phyloP scores from a whole-genome alignment of 2,113 vertebrate genomes.

The Etheostoma spectabile region DNA sequence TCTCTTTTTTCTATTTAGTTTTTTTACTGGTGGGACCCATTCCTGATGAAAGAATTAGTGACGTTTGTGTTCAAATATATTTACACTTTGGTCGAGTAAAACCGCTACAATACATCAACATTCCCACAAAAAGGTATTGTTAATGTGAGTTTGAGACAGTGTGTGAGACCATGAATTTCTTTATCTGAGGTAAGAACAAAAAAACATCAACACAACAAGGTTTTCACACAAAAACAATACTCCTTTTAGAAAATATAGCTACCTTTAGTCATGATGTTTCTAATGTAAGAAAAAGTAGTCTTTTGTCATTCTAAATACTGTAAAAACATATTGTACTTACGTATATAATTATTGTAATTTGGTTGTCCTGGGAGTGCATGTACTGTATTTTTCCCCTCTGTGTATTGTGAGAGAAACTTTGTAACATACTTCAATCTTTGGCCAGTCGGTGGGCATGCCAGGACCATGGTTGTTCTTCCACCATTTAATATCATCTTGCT shows the following conservation, averaged over 20 bases:
- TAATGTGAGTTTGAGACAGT: background rate
- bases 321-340: background rate
- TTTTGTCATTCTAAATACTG: background rate
- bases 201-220: background rate
- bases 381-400: background rate
- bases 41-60: slow-evolving; percentile 73
- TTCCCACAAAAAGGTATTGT: background rate
- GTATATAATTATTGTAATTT: background rate
- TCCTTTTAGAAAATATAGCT: background rate
- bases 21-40: slow-evolving; percentile 86
- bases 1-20: slow-evolving; percentile 83
- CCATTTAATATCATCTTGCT: slow-evolving; percentile 88
- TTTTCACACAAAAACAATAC: background rate
- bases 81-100: background rate
- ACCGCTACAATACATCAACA: background rate
- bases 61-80: background rate
- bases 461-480: slow-evolving; percentile 87
- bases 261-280: background rate
- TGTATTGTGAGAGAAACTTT: background rate
- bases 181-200: background rate
- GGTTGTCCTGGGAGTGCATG: background rate
- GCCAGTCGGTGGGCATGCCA: slow-evolving; percentile 88
- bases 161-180: background rate
- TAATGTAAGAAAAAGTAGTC: too few relatives aligned
- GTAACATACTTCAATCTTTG: slow-evolving; percentile 82